phyloP scores from a whole-genome alignment of 2,113 vertebrate species.

The Shinisaurus crocodilurus region DNA sequence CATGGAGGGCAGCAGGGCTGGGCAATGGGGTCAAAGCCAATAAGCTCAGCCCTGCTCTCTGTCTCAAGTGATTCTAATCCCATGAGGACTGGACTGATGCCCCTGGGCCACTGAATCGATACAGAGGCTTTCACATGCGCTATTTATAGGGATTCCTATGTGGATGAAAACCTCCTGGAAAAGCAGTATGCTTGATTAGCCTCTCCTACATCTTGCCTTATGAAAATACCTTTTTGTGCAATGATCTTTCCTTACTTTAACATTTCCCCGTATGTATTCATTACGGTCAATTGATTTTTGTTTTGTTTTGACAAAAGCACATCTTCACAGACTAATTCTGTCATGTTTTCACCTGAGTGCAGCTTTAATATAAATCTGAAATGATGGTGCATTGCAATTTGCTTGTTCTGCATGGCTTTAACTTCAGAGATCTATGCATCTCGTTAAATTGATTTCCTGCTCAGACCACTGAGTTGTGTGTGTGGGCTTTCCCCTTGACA shows the following conservation, averaged over 20 bases:
- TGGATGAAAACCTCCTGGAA: neutral
- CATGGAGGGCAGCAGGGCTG: neutral
- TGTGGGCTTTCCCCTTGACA: slow-evolving; percentile 38
- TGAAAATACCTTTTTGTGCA: neutral
- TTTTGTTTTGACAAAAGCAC: neutral
- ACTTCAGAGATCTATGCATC: slow-evolving; percentile 38
- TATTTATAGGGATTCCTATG: neutral
- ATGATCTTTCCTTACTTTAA: neutral
- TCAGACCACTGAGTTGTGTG: slow-evolving; percentile 28
- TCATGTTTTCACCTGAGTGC: slow-evolving; percentile 43
- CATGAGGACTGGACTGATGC: neutral
- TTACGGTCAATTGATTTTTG: neutral
- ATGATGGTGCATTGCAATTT: neutral
- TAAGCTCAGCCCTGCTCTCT: neutral
- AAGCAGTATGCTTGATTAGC: neutral
- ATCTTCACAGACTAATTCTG: slow-evolving; percentile 33
- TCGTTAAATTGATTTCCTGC: slow-evolving; percentile 47
- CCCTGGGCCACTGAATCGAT: neutral
- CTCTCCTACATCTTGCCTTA: neutral
- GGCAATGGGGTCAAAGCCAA: neutral
- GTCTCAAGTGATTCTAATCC: neutral
- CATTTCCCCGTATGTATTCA: neutral
- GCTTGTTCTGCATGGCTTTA: slow-evolving; percentile 27
- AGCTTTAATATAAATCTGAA: slow-evolving; percentile 43
- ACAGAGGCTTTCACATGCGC: neutral